Evolutionary conservation across 2,888 invertebrate genomes (phyloP).

Genomic region (Nysson spinosus): DNA sequence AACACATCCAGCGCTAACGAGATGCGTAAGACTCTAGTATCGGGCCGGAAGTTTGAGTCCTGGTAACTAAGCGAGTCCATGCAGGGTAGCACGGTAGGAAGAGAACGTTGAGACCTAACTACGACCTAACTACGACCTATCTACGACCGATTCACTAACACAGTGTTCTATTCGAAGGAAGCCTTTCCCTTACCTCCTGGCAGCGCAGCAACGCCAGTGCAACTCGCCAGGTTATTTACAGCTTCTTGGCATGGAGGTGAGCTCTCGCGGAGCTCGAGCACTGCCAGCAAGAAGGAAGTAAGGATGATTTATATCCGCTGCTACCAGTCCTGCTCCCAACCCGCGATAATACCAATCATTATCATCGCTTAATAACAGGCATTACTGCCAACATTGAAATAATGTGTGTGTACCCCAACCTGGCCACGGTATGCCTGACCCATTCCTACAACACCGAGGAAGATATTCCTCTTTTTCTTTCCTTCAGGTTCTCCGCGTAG

Average conservation of each 20-base stretch:
- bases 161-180: slow-evolving; percentile 30
- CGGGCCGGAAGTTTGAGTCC: slow-evolving; percentile 16
- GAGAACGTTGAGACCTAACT: slow-evolving; percentile 30
- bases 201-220: slow-evolving; percentile 56
- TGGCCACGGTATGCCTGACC: slow-evolving; percentile 63
- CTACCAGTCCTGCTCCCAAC: slow-evolving; percentile 77
- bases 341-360: slow-evolving; percentile 78
- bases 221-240: slow-evolving; percentile 73
- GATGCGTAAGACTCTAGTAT: slow-evolving; percentile 46
- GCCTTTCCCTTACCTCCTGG: slow-evolving; percentile 46
- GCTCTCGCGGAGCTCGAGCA: slow-evolving; percentile 65
- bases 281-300: slow-evolving; percentile 76
- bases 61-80: slow-evolving; percentile 21
- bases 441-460: slow-evolving; percentile 61
- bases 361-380: slow-evolving; percentile 78
- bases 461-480: slow-evolving; percentile 43
- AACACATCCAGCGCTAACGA: slow-evolving; percentile 35
- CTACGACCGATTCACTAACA: slow-evolving; percentile 37
- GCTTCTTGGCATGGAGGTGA: slow-evolving; percentile 74
- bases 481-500: slow-evolving; percentile 14
- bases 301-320: slow-evolving; percentile 77
- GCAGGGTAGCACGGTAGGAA: slow-evolving; percentile 43
- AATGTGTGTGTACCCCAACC: slow-evolving; percentile 70
- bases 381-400: slow-evolving; percentile 78
- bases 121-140: slow-evolving; percentile 30